Percentiles rank a stretch among this genome's conserved stretches.
These are phyloP conservation scores for Eupeodes corollae DNA, from an alignment of 1,140 invertebrate species.

Conservation along the genomic window DNA sequence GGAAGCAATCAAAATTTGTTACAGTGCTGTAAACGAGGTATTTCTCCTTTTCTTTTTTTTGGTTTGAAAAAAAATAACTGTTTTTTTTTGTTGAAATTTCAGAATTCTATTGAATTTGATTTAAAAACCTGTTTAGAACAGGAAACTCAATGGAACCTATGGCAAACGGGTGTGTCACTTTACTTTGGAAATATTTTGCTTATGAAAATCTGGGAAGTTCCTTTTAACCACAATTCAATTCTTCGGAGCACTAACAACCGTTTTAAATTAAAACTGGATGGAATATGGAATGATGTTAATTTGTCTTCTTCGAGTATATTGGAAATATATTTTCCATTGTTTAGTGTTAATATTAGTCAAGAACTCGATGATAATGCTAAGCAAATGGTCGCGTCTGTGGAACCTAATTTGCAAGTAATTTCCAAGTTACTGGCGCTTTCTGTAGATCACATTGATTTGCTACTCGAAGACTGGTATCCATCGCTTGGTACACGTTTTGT, in stretches of 20 bases:
- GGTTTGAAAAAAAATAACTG: not conserved
- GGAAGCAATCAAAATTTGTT: constrained; percentile 53
- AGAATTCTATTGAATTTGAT: constrained; percentile 31
- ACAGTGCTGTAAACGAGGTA: constrained; percentile 19
- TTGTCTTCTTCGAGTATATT: constrained; percentile 70
- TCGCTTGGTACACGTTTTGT: constrained; percentile 90
- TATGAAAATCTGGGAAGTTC: constrained; percentile 74
- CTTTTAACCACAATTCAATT: constrained; percentile 47
- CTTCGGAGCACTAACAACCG: constrained; percentile 40
- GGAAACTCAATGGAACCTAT: constrained; percentile 70
- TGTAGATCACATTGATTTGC: constrained; percentile 93
- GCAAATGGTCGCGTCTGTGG: constrained; percentile 32
- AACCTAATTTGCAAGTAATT: constrained; percentile 64
- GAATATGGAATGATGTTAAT: constrained; percentile 73
- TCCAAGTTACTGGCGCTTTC: constrained; percentile 79
- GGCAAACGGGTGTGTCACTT: constrained; percentile 89
- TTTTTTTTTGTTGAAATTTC: not conserved
- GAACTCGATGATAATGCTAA: constrained; percentile 16
- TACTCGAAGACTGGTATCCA: constrained; percentile 98
- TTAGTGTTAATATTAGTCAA: constrained; percentile 18
- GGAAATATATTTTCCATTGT: constrained; percentile 72
- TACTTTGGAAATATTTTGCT: constrained; percentile 68
- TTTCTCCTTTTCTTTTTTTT: not conserved
- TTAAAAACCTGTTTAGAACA: constrained; percentile 25
- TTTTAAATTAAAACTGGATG: constrained; percentile 67